Percentiles rank a stretch among this genome's conserved stretches.
Conservation (phyloP, 2,888 invertebrate genomes). For the Harmothoe impar region DNA sequence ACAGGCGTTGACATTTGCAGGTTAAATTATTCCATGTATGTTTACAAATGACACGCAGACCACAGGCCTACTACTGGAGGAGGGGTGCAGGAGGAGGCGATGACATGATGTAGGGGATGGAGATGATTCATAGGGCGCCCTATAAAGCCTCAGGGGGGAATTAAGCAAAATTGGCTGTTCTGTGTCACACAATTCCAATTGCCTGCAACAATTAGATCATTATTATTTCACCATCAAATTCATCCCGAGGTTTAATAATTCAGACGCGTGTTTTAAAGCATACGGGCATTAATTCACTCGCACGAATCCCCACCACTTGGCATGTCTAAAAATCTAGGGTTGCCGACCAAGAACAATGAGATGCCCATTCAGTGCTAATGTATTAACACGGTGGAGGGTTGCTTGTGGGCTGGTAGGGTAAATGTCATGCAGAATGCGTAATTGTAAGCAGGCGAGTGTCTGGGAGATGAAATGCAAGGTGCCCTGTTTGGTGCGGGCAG, state of each 20-base stretch:
- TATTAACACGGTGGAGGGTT: not conserved
- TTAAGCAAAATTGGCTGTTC: conserved; percentile 25
- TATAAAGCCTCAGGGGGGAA: conserved; percentile 9
- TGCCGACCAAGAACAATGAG: not conserved
- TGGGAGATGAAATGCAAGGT: not conserved
- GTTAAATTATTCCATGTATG: conserved; percentile 20
- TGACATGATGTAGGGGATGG: conserved; percentile 3
- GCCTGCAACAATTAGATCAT: conserved; percentile 52
- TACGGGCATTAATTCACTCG: not conserved
- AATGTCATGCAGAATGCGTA: not conserved
- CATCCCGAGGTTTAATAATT: conserved; percentile 38
- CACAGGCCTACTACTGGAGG: not conserved
- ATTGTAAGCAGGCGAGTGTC: not conserved
- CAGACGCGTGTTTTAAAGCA: conserved; percentile 15
- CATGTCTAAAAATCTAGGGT: not conserved
- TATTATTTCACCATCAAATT: conserved; percentile 41
- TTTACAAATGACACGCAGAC: not conserved
- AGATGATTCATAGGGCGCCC: conserved; percentile 22
- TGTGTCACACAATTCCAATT: conserved; percentile 34
- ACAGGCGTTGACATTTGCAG: not conserved
- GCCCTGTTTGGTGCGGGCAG: not conserved
- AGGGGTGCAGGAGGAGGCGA: too few relatives aligned
- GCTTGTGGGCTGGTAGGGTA: not conserved
- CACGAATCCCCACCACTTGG: not conserved
- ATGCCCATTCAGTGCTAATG: not conserved